phyloP scores from a whole-genome alignment of 2,888 invertebrate genomes.

The Luffia ferchaultella region DNA sequence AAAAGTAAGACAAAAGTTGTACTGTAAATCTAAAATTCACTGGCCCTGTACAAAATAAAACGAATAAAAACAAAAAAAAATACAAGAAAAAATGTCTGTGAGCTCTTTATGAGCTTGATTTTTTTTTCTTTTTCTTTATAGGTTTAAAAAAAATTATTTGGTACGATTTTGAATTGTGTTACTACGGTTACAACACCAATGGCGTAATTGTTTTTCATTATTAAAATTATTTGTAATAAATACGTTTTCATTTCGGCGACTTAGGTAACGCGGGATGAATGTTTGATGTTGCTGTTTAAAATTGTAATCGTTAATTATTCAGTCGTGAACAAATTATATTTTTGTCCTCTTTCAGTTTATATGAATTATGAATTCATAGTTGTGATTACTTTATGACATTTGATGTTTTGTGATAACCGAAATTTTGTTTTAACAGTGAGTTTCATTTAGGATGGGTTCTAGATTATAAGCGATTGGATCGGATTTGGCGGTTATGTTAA shows the following conservation, averaged over 20 bases:
- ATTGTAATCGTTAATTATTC: constrained; percentile 6
- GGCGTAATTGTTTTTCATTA: too few species aligned
- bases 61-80: background rate
- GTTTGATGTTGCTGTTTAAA: constrained; percentile 13
- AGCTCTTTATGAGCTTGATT: constrained; percentile 23
- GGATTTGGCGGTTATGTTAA: constrained; percentile 24
- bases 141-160: background rate
- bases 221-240: background rate
- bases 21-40: background rate
- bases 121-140: constrained; percentile 12
- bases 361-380: constrained; percentile 67
- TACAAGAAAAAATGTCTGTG: background rate
- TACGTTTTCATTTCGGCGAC: background rate
- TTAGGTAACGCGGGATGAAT: background rate
- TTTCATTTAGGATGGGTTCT: constrained; percentile 28
- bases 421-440: constrained; percentile 26
- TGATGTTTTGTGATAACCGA: constrained; percentile 65
- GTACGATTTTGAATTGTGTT: constrained; percentile 9
- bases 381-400: constrained; percentile 66
- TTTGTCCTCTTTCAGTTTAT: constrained; percentile 26
- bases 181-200: too few species aligned
- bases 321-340: constrained; percentile 26
- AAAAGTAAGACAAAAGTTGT: too few species aligned
- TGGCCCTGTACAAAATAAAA: too few species aligned
- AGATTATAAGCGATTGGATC: constrained; percentile 22